Conservation (phyloP, 1,140 invertebrate genomes). For the Gryon sp. region DNA sequence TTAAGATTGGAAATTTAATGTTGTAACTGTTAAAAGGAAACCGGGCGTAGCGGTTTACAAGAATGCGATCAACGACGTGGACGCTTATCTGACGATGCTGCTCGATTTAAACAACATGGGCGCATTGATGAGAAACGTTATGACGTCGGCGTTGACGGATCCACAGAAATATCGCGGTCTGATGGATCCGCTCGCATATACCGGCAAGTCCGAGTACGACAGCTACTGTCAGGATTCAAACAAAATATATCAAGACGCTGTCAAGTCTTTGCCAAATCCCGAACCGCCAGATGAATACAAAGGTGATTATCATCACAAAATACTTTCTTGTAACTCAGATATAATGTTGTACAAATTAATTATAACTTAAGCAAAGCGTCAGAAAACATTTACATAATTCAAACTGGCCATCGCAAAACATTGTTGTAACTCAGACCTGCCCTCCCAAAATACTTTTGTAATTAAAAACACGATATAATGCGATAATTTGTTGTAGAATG, state of each 20-base stretch:
- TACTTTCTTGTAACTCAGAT: constrained; percentile 43
- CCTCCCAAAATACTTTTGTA: too few species aligned
- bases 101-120: constrained; percentile 97
- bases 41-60: constrained; percentile 76
- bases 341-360: too few species aligned
- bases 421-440: too few species aligned
- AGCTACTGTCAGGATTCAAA: constrained; percentile 87
- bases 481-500: constrained; percentile 84
- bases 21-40: constrained; percentile 71
- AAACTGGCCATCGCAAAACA: too few species aligned
- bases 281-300: constrained; percentile 90
- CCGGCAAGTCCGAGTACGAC: constrained; percentile 82
- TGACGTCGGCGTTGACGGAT: constrained; percentile 93
- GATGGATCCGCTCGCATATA: constrained; percentile 72
- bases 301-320: constrained; percentile 68
- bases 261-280: constrained; percentile 88
- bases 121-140: constrained; percentile 94
- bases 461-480: too few species aligned
- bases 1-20: too few species aligned
- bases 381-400: too few species aligned
- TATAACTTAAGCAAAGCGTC: too few species aligned
- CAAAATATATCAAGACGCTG: constrained; percentile 88
- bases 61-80: constrained; percentile 88
- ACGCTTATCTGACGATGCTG: constrained; percentile 91
- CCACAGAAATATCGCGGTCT: constrained; percentile 81